Evolutionary conservation across 2,888 invertebrate genomes (phyloP).

Genomic region (Pristionchus mayeri): DNA sequence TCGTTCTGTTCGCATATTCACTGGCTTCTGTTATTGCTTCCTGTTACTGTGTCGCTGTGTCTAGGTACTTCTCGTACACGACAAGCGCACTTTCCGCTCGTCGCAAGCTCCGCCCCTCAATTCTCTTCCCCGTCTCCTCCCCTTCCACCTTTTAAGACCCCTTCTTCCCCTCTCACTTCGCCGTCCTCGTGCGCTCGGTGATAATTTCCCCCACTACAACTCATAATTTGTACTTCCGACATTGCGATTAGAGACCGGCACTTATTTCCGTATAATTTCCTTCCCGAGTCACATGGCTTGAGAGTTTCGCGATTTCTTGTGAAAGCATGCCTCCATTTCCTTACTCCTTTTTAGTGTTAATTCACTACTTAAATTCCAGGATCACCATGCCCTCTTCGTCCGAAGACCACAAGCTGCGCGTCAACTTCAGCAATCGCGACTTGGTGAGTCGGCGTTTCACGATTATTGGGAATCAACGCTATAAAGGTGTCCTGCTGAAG

Average conservation of each 20-base stretch:
- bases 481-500: too few relatives aligned
- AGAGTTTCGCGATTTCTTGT: too few relatives aligned
- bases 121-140: background rate
- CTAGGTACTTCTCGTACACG: constrained; percentile 15
- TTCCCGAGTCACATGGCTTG: too few relatives aligned
- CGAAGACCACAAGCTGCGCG: constrained; percentile 49
- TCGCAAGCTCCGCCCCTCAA: background rate
- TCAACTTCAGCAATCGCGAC: constrained; percentile 43
- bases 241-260: too few relatives aligned
- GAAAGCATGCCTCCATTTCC: too few relatives aligned
- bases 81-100: constrained; percentile 2
- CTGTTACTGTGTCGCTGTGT: background rate
- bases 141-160: background rate
- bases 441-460: constrained; percentile 6
- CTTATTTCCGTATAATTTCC: too few relatives aligned
- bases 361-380: background rate
- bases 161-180: background rate
- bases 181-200: background rate
- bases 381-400: constrained; percentile 28
- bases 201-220: background rate
- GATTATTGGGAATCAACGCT: too few relatives aligned
- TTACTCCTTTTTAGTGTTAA: too few relatives aligned
- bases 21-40: background rate
- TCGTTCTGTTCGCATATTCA: background rate
- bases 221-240: constrained; percentile 10